Percentiles rank a stretch among this genome's conserved stretches.
Evolutionary conservation across 1,140 invertebrate species (phyloP).

Genomic region (Stegodyphus mimosarum): DNA sequence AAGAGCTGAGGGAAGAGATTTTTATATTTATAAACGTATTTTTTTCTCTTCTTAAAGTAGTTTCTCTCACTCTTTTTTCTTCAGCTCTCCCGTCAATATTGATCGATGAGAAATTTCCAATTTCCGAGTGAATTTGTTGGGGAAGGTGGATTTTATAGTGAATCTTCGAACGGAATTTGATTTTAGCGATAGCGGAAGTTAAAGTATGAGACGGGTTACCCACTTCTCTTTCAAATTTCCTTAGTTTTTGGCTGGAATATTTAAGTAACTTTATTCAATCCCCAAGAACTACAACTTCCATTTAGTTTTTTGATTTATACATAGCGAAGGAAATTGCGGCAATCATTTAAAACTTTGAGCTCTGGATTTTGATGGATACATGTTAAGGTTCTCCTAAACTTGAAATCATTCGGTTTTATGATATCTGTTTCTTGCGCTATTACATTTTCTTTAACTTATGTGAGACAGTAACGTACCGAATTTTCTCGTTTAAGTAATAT

Average conservation of each 20-base stretch:
- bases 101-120: neutral
- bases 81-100: neutral
- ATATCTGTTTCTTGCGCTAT: no score
- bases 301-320: no score
- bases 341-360: no score
- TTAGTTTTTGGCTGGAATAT: neutral
- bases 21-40: conserved; percentile 17
- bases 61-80: neutral
- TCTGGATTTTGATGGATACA: no score
- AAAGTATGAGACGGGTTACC: neutral
- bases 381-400: no score
- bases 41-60: neutral
- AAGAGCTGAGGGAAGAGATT: neutral
- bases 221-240: neutral
- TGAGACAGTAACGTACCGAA: no score
- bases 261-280: no score
- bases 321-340: no score
- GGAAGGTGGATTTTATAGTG: neutral
- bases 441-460: no score
- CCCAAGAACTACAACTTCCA: no score
- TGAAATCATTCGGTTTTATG: no score
- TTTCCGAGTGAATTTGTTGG: conserved; percentile 1
- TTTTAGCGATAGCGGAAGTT: conserved; percentile 1
- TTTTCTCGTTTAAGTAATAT: no score
- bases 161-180: neutral